Base-by-base conservation (phyloP, 2,797 vertebrate species). In the Crax fasciolata region DNA sequence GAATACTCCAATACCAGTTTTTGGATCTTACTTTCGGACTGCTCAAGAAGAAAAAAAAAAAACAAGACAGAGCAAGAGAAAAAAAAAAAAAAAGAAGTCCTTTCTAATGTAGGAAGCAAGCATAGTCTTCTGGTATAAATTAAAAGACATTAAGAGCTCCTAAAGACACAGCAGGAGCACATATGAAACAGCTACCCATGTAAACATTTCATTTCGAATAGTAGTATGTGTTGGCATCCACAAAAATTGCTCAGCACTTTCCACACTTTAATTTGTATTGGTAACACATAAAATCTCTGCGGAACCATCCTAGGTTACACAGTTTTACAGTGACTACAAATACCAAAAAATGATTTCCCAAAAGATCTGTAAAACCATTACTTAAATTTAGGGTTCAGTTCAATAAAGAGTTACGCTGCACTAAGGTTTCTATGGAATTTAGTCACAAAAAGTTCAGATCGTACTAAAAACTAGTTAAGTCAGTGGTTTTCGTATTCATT, bases 381-480 rank as follows among this genome's bases (percentile, higher is more conserved):
- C 88, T 96, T 96, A 91, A 89, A 92, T 87, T 93, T 84, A 95
- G 66, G 81, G 54, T 30, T 91, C 43, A 74, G 57, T 88, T 93
- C 92, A 96, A 80, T 83, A 81, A 81, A 86, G 55, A 92, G 85
- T 91, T 92, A 90, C 30, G 80, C 80, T 95, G 80, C 90, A 72
- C 89, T 93, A 94, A 72, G 57, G n/a, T 76, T 95, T 93, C 81
- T 78, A 68, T 66, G 77, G 79, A 94, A 95, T 94, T 89, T 63
- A 93, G 71, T 93, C n/a, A 83, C 92, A 89, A 94, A 90, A 97
- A 94, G 58, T 90, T 94, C 86, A 95, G 90, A 86, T 79, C 96
- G 58, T 90, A 95, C 79, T 94, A 93, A 97, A 93, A 96, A 28
- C 85, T 62, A 94, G 96, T 96, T 87, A 88, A 86, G 95, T 94